These are phyloP conservation scores for Adineta ricciae DNA, from an alignment of 2,888 invertebrate genomes.

Conservation along the genomic window DNA sequence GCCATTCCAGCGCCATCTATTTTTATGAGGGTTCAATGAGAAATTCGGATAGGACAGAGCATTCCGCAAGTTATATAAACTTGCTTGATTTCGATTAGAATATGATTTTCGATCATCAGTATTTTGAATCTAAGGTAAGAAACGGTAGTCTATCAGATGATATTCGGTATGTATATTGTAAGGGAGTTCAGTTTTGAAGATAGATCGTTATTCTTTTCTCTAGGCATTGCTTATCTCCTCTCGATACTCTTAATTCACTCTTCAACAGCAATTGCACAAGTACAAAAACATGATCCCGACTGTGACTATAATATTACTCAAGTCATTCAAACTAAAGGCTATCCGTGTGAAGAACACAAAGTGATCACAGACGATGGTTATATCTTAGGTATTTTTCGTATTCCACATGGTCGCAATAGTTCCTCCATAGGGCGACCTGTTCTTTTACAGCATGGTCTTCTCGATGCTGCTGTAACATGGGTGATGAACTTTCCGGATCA, in stretches of 20 bases:
- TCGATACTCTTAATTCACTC: too few species aligned
- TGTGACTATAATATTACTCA: conserved; percentile 35
- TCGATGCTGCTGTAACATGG: conserved; percentile 70
- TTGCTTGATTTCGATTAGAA: too few species aligned
- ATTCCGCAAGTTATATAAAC: neutral
- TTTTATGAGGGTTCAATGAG: neutral
- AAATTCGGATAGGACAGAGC: neutral
- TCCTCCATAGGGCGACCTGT: conserved; percentile 40
- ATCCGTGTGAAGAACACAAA: conserved; percentile 42
- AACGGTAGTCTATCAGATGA: neutral
- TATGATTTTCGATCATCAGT: too few species aligned
- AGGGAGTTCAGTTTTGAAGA: too few species aligned
- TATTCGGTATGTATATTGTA: neutral
- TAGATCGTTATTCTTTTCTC: neutral
- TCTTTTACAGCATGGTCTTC: conserved; percentile 58
- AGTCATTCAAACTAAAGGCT: conserved; percentile 46
- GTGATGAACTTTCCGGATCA: conserved; percentile 61
- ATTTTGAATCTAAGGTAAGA: too few species aligned
- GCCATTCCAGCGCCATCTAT: neutral
- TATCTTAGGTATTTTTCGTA: conserved; percentile 68
- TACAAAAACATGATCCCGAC: neutral
- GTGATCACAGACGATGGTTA: conserved; percentile 68
- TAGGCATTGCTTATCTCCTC: neutral
- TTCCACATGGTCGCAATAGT: conserved; percentile 53
- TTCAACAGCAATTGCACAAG: neutral